Base-by-base conservation (phyloP, 2,113 vertebrate species). In the Rhipidura dahli region DNA sequence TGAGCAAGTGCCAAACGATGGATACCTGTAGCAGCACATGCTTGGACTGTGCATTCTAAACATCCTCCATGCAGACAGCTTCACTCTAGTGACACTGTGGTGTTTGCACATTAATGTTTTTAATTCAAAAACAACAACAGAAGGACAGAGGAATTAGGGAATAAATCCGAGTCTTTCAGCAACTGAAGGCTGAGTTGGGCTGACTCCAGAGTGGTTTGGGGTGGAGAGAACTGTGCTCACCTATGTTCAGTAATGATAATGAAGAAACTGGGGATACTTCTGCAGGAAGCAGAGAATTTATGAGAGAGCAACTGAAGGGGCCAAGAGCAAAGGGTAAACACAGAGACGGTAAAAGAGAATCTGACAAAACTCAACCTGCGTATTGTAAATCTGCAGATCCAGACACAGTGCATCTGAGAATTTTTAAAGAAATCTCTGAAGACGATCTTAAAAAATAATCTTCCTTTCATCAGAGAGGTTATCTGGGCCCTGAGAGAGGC, bases 281-380 rank as follows among this genome's bases (percentile, higher is more conserved):
- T 65, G 63, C 64, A 87, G 83, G 87, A 95, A 95, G 90, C 69
- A 78, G 83, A 92, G 90, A 93, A 96, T 95, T 94, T 97, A 95
- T 96, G 92, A 87, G 40, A 63, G 82, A 92, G 87, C 92, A 96
- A 70, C 90, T 95, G 84, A 92, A 96, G 89, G 95, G 89, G 94
- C 72, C 93, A 96, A 94, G 84, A 97, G 71, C 61, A 94, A 94
- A 88, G 93, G 94, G 93, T 97, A 94, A 95, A 96, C 94, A 94
- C 40, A 47, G 93, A 92, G 83, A 94, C 93, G 80, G 89, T 90
- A 96, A 96, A 96, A 95, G 61, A 95, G 47, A 92, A 89, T 94
- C 92, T 94, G 90, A 94, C 84, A 96, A 96, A 96, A 91, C 65
- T 80, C 96, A 90, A 49, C 89, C 76, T 88, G 68, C 44, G 2